A percentile compares a stretch with the other conserved stretches of the same genome.
phyloP scores from a whole-genome alignment of 2,888 invertebrate genomes.

The Cheilosia vulpina region DNA sequence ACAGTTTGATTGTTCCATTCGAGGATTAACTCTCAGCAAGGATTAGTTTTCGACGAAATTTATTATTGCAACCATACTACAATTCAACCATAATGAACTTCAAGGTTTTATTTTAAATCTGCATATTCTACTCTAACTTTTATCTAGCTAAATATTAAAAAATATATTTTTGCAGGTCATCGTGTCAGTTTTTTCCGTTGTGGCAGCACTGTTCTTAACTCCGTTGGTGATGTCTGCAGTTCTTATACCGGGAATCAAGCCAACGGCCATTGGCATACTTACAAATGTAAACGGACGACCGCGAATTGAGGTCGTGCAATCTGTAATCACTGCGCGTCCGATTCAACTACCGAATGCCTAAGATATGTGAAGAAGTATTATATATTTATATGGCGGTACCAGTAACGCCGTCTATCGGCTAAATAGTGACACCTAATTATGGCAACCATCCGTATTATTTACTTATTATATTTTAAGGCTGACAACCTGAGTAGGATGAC shows the following conservation, averaged over 20 bases:
- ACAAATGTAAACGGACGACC: conserved; percentile 29
- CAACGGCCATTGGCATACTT: conserved; percentile 13
- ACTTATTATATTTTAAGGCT: too few species aligned
- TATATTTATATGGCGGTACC: too few species aligned
- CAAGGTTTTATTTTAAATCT: conserved; percentile 18
- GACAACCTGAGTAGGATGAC: too few species aligned
- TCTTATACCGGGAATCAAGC: conserved; percentile 39
- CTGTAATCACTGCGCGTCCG: conserved; percentile 37
- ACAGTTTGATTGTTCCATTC: neutral
- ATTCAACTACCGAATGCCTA: neutral
- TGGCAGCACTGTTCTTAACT: neutral
- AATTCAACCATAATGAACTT: conserved; percentile 13
- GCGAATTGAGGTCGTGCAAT: conserved; percentile 21
- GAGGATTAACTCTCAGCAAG: neutral
- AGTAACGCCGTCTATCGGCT: too few species aligned
- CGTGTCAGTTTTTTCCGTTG: neutral
- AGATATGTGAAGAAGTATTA: too few species aligned
- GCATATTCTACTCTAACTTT: too few species aligned
- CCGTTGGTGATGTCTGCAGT: conserved; percentile 3
- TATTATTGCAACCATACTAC: neutral
- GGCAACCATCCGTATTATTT: too few species aligned
- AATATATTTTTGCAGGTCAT: neutral
- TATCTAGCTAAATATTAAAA: neutral
- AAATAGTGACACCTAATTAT: too few species aligned
- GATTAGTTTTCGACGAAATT: neutral